These are phyloP conservation scores for Grammomys surdaster DNA, from an alignment of 2,113 vertebrate genomes.

Conservation along the genomic window DNA sequence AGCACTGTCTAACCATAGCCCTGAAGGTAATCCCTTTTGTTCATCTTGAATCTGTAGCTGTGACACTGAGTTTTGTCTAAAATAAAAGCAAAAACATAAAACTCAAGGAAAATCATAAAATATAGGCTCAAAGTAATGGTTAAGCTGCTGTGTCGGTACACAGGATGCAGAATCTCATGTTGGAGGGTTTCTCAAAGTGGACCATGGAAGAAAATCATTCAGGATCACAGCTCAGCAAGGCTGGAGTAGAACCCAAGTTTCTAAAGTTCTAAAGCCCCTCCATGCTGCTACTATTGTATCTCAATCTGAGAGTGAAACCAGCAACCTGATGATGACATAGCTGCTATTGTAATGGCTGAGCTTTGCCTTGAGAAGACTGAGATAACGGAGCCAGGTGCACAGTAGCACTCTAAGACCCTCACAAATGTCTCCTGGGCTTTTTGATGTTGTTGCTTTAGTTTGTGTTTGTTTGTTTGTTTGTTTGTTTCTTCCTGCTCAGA, in stretches of 20 bases:
- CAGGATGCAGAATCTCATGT: not conserved
- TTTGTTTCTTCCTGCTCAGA: not conserved
- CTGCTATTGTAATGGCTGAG: not conserved
- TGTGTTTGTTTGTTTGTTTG: not conserved
- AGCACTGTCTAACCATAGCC: not conserved
- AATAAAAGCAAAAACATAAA: not conserved
- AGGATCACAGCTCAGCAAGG: not conserved
- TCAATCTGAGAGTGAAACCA: not conserved
- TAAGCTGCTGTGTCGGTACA: not conserved
- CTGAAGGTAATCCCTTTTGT: not conserved
- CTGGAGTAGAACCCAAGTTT: not conserved
- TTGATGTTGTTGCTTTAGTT: not conserved
- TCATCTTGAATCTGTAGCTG: not conserved
- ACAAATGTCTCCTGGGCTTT: not conserved
- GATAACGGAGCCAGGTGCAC: not conserved
- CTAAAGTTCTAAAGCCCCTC: not conserved
- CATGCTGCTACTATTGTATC: not conserved
- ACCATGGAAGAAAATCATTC: not conserved
- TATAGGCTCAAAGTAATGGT: not conserved
- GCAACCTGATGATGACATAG: not conserved
- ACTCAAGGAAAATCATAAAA: not conserved
- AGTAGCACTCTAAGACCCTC: not conserved
- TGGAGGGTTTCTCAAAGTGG: not conserved
- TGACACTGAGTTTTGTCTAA: not conserved
- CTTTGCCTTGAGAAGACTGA: not conserved